Percentiles rank a stretch among this genome's conserved stretches.
Evolutionary conservation across 2,113 vertebrate species (phyloP).

Genomic region (Reinhardtius hippoglossoides): DNA sequence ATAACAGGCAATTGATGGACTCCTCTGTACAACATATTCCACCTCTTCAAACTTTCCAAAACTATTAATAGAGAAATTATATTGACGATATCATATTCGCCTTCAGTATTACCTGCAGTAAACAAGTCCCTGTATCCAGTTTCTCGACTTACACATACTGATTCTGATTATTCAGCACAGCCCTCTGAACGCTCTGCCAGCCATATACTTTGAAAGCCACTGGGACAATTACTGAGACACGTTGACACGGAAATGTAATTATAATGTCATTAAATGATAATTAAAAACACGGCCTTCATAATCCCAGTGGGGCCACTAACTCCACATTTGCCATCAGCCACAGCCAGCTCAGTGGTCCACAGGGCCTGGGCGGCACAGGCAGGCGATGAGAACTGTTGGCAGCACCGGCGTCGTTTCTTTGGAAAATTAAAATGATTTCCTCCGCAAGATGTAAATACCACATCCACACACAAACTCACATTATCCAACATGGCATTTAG

Average conservation of each 20-base stretch:
- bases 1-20: too few relatives aligned
- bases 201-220: constrained; percentile 50
- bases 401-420: not conserved
- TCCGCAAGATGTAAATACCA: not conserved
- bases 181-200: constrained; percentile 10
- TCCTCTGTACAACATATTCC: not conserved
- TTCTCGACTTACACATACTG: not conserved
- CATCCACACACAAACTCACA: not conserved
- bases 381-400: not conserved
- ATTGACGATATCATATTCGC: not conserved
- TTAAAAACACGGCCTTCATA: constrained; percentile 64
- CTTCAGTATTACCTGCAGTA: not conserved
- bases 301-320: constrained; percentile 48
- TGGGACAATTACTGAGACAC: constrained; percentile 65
- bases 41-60: not conserved
- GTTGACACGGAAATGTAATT: constrained; percentile 75
- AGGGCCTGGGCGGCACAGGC: constrained; percentile 3
- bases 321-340: constrained; percentile 47
- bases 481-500: constrained; percentile 1
- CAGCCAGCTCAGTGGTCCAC: constrained; percentile 37
- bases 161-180: constrained; percentile 39
- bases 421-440: not conserved
- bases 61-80: not conserved
- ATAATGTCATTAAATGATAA: constrained; percentile 75
- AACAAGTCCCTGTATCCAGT: constrained; percentile 13